Evolutionary conservation across 2,888 invertebrate species (phyloP), one percentile per base, ranked within the genome.

Genomic region (Icerya purchasi): DNA sequence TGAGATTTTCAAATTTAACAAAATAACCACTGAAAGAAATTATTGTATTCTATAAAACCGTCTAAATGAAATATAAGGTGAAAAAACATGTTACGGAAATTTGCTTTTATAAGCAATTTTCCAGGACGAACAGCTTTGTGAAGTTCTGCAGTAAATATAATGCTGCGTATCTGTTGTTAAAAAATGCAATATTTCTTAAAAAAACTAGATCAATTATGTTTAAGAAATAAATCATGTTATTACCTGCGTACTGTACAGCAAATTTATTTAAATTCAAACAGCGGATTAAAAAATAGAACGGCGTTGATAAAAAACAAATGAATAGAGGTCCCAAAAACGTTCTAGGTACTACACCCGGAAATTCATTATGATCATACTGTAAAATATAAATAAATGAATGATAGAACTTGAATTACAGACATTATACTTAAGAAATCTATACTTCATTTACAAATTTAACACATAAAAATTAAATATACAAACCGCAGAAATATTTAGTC

Each of bases 341-440:
- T 65, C 98, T 80, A 57, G 98, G 97, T 61, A 99, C 98, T 62
- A 97, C 96, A 62, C 98, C 86, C 68, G 97, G 92, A 76, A 90
- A 99, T 70, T 93, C 89, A 71, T 87, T 79, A 74, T 99, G 98
- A 74, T 99, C 98, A 73, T 96, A 99, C 91, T 96, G 75, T 68
- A 78, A 76, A 54, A 58, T 63, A 62, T 61, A 24, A 36, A 36
- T 8, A 36, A 36, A 36, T 36, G 36, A 14, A 8, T 36, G 14
- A 36, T 8, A 36, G 36, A 36, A 36, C 5, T 36, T 36, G 14
- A 36, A 14, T 36, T 8, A 36, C 36, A 36, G 14, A 8, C 14
- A 36, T 14, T 36, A 36, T 61, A 24, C 25, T 21, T 55, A 61
- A 50, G 1, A 61, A 24, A 8, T 53, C 53, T 21, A 8, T 22